Evolutionary conservation across 2,113 vertebrate species (phyloP).

Genomic region (Zapus hudsonius): DNA sequence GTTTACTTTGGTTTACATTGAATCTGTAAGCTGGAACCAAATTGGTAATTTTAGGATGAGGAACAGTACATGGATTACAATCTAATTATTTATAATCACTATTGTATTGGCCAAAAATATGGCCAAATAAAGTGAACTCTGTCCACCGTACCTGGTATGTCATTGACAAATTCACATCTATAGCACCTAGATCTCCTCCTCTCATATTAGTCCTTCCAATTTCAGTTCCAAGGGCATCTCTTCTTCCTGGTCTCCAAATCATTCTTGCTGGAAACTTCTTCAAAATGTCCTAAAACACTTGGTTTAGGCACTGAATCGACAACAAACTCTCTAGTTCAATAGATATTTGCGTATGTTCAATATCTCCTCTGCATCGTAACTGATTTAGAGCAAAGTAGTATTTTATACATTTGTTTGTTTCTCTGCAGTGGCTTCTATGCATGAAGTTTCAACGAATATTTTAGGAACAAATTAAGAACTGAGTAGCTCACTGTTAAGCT

Average conservation of each 20-base stretch:
- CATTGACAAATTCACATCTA: not conserved
- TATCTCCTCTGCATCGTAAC: not conserved
- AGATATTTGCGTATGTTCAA: not conserved
- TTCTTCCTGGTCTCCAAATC: not conserved
- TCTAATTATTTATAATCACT: not conserved
- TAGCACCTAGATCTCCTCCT: not conserved
- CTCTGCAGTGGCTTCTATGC: not conserved
- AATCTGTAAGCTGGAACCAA: slow-evolving; percentile 16
- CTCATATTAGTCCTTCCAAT: not conserved
- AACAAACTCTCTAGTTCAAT: not conserved
- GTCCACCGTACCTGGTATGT: not conserved
- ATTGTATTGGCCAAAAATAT: not conserved
- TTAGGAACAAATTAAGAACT: not conserved
- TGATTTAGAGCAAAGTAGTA: not conserved
- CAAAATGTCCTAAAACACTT: not conserved
- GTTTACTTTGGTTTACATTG: not conserved
- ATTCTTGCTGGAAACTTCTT: not conserved
- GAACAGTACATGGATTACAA: not conserved
- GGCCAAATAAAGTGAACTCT: not conserved
- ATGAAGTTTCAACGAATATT: not conserved
- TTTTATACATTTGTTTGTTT: not conserved
- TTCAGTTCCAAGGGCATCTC: not conserved
- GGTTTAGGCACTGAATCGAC: not conserved
- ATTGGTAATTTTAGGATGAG: not conserved
- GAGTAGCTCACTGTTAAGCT: not conserved